These are phyloP conservation scores for Channa striata DNA, from an alignment of 2,797 vertebrate genomes.

Conservation along the genomic window DNA sequence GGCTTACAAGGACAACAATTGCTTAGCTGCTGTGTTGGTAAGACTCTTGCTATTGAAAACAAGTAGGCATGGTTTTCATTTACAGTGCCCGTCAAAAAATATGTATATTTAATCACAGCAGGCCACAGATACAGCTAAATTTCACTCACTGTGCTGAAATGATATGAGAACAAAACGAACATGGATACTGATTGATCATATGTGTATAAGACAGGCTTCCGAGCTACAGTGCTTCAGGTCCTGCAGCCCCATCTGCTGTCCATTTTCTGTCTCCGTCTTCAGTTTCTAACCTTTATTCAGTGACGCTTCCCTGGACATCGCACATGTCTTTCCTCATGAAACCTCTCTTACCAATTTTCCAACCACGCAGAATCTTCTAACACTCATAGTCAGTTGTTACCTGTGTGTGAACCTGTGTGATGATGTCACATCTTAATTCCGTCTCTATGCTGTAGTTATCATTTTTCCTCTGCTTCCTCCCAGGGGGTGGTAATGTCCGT, in stretches of 20 bases:
- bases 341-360: no score
- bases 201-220: neutral
- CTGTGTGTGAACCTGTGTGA: neutral
- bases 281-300: neutral
- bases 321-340: no score
- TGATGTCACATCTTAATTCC: neutral
- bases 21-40: neutral
- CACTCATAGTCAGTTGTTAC: neutral
- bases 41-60: no score
- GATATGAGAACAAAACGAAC: neutral
- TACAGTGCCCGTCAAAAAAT: no score
- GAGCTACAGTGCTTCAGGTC: neutral
- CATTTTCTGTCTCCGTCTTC: neutral
- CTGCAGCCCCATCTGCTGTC: slow-evolving; percentile 74
- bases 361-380: neutral
- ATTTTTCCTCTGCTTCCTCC: slow-evolving; percentile 13
- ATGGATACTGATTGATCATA: neutral
- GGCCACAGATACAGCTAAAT: neutral
- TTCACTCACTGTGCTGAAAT: neutral
- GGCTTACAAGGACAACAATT: neutral
- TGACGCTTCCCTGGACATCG: neutral
- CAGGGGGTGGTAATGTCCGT: slow-evolving; percentile 95
- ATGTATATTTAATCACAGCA: neutral
- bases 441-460: neutral
- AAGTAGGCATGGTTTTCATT: no score